phyloP scores from a whole-genome alignment of 2,888 invertebrate genomes.

The Cantharis flavilabris region DNA sequence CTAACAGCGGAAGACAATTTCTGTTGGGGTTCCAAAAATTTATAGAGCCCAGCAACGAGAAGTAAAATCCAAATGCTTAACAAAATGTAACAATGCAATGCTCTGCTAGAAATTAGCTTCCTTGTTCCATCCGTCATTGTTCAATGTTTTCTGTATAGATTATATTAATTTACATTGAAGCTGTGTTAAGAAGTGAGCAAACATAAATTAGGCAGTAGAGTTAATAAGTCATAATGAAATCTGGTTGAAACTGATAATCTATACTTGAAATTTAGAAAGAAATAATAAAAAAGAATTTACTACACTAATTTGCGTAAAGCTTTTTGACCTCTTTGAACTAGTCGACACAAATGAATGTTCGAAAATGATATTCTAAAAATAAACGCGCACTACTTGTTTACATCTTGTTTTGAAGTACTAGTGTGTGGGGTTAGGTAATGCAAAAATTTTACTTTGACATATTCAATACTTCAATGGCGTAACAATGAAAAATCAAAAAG shows the following conservation, averaged over 20 bases:
- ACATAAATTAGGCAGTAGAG: background rate
- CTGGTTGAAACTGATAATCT: background rate
- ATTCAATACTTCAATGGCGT: background rate
- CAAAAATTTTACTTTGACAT: background rate
- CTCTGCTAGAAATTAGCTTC: conserved; percentile 72
- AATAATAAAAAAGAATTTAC: background rate
- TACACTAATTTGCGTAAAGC: conserved; percentile 15
- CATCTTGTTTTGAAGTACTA: conserved; percentile 13
- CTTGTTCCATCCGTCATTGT: conserved; percentile 61
- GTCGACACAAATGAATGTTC: conserved; percentile 10
- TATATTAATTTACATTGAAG: background rate
- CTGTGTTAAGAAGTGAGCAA: background rate
- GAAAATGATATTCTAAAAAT: conserved; percentile 24
- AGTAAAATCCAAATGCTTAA: conserved; percentile 83
- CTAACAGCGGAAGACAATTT: conserved; percentile 39
- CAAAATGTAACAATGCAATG: conserved; percentile 80
- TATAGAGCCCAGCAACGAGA: conserved; percentile 80
- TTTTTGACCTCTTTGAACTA: conserved; percentile 8
- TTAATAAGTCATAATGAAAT: background rate
- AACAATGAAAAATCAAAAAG: background rate
- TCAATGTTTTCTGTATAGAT: background rate
- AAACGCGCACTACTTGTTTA: conserved; percentile 22
- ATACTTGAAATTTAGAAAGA: background rate
- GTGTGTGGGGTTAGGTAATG: conserved; percentile 4
- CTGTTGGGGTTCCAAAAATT: conserved; percentile 62